phyloP scores from a whole-genome alignment of 2,888 invertebrate genomes.

The Nasonia oneida region DNA sequence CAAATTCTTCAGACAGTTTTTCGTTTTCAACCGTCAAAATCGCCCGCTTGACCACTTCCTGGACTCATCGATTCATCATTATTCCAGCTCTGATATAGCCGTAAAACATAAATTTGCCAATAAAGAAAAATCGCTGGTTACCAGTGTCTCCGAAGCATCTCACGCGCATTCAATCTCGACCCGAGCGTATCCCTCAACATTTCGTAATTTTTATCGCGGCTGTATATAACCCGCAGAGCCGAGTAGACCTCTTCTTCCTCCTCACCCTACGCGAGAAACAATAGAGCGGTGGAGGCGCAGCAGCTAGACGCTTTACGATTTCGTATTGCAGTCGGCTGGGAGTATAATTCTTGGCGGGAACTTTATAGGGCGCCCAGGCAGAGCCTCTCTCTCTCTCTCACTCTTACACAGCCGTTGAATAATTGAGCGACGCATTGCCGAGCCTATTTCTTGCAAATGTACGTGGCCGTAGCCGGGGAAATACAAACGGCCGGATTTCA shows the following conservation, averaged over 20 bases:
- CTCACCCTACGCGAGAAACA: constrained; percentile 22
- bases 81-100: neutral
- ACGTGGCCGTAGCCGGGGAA: constrained; percentile 40
- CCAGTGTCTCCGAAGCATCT: neutral
- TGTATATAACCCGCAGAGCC: constrained; percentile 13
- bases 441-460: constrained; percentile 46
- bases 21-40: too few species aligned
- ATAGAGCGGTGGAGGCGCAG: constrained; percentile 39
- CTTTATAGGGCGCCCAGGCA: constrained; percentile 48
- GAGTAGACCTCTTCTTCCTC: neutral
- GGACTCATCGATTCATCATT: neutral
- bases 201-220: constrained; percentile 56
- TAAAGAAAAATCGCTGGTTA: neutral
- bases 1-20: too few species aligned
- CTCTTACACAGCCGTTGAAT: constrained; percentile 38
- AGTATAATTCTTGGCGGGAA: constrained; percentile 57
- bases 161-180: constrained; percentile 8
- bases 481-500: constrained; percentile 58
- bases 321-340: constrained; percentile 47
- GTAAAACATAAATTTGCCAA: neutral
- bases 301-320: constrained; percentile 54
- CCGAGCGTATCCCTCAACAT: neutral
- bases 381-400: constrained; percentile 22
- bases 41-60: too few species aligned
- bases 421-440: constrained; percentile 56